Conservation (phyloP, 2,113 vertebrate species). For the Malurus elegans region DNA sequence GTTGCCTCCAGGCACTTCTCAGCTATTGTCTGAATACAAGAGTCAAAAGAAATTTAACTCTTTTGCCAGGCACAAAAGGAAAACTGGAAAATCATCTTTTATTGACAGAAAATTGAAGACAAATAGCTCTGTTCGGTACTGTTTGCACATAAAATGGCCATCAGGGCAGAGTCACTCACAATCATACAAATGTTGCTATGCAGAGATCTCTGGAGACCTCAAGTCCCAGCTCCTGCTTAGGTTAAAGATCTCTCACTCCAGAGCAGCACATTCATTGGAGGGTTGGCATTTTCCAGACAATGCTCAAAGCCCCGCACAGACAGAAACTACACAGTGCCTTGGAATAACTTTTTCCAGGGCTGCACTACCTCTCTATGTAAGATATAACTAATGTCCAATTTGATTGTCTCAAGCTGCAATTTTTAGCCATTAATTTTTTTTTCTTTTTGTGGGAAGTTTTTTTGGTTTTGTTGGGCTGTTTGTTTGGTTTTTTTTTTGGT, state of each 20-base stretch:
- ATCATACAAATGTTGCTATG: not conserved
- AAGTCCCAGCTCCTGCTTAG: not conserved
- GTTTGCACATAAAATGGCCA: not conserved
- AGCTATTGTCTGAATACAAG: not conserved
- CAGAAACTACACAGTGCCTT: not conserved
- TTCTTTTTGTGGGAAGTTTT: not conserved
- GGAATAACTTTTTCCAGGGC: not conserved
- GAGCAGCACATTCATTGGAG: not conserved
- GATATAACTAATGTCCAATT: not conserved
- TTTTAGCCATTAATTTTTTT: not conserved
- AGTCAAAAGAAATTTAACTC: not conserved
- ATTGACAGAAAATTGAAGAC: not conserved
- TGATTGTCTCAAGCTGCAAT: not conserved
- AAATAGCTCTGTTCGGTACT: not conserved
- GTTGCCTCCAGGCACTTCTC: not conserved
- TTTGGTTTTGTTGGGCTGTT: not conserved
- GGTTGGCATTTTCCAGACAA: not conserved
- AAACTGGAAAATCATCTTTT: not conserved
- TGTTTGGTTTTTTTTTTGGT: not conserved
- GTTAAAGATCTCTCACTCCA: not conserved
- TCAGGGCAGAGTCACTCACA: not conserved
- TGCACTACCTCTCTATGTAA: not conserved
- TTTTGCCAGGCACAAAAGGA: not conserved
- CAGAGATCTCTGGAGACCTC: not conserved
- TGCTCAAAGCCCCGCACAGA: accelerated